Evolutionary conservation across 2,888 invertebrate species (phyloP), one percentile per base, ranked within the genome.

Genomic region (Copidosoma aretas): DNA sequence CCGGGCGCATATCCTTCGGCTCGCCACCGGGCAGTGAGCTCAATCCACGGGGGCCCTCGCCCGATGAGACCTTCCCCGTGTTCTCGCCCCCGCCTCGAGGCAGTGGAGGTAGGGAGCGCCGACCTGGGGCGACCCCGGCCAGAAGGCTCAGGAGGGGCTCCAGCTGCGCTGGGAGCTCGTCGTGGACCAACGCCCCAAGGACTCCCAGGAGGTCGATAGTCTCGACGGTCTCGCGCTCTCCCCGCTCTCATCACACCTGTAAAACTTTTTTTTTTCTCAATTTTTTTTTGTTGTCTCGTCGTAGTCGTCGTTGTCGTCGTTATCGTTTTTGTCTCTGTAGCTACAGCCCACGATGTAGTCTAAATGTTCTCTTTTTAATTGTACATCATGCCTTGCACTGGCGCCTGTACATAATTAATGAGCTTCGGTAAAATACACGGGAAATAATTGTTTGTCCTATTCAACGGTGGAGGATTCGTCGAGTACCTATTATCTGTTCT

Each of bases 221-320:
- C 80, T 91, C 92, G 74, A 90, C 90, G 79, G 90, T 91, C 74
- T 92, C 93, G 73, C 89, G 91, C 79, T 91, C 91, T 75, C 89
- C 89, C 67, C 86, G 87, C 79, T 94, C 94, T 76, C 95, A 95
- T 88, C 95, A 95, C 84, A 94, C 93, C 88, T 95, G 95, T 95
- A 95, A 91, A 75, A 2, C 17, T 46, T 32, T 32, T 32, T 32
- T 32, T 32, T 32, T 32, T 32, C 8, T 32, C 32, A 5, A 32
- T 32, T 32, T 32, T 32, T 32, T 32, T 32, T 32, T 32, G 32
- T 32, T 32, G 32, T 32, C 8, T 32, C 19, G 56, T 60, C 49
- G 22, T 65, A 56, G 41, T 65, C 49, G 22, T 65, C 60, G 41
- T 65, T 52, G 52, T 67, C 68, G 68, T 73, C 72, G 62, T 67